phyloP scores from a whole-genome alignment of 1,140 invertebrate species.

The Oedothorax gibbosus region DNA sequence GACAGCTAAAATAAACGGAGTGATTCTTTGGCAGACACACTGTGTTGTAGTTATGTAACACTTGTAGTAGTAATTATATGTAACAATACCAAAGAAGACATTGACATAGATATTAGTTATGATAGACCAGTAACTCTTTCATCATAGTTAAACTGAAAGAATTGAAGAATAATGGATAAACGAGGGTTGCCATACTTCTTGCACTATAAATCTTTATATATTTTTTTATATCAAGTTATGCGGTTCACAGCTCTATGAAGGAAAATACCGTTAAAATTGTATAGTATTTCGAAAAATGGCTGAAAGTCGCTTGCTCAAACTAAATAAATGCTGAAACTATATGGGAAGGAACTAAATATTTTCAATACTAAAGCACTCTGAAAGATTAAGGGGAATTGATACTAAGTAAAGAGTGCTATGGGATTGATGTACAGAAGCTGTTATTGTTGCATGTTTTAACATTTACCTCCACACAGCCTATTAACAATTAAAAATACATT shows the following conservation, averaged over 20 bases:
- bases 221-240: neutral
- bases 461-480: too few relatives aligned
- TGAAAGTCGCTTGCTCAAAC: neutral
- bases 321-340: neutral
- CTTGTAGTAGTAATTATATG: constrained; percentile 12
- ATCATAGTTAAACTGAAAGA: constrained; percentile 27
- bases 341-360: neutral
- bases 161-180: constrained; percentile 21
- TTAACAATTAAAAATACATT: too few relatives aligned
- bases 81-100: constrained; percentile 13
- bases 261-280: neutral
- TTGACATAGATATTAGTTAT: constrained; percentile 32
- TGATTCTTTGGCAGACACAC: constrained; percentile 3
- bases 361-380: neutral
- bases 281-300: neutral
- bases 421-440: neutral
- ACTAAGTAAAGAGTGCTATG: neutral
- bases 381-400: neutral
- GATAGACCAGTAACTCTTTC: constrained; percentile 7
- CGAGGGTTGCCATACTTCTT: constrained; percentile 37
- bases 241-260: neutral
- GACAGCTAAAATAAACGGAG: constrained; percentile 35
- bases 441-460: too few relatives aligned
- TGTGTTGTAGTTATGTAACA: constrained; percentile 37
- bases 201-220: neutral